These are phyloP conservation scores for Dicentrarchus labrax DNA, from an alignment of 2,113 vertebrate species.

Conservation along the genomic window DNA sequence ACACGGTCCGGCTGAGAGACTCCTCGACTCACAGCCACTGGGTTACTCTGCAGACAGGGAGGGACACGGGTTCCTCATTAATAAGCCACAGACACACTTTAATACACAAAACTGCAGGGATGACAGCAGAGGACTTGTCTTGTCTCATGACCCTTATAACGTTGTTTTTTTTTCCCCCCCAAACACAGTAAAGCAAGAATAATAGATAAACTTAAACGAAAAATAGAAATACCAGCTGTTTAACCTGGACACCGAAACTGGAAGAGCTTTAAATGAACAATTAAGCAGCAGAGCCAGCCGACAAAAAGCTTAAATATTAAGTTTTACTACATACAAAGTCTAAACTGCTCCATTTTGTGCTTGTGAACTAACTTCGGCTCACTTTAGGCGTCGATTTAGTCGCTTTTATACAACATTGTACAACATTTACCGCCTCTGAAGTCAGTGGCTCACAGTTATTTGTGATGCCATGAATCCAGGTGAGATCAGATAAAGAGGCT, in stretches of 20 bases:
- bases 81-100: not conserved
- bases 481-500: slow-evolving; percentile 49
- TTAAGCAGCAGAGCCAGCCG: not conserved
- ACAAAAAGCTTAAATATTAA: not conserved
- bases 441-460: not conserved
- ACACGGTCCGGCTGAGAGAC: slow-evolving; percentile 62
- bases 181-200: too few relatives aligned
- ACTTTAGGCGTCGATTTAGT: not conserved
- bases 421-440: not conserved
- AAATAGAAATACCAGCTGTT: not conserved
- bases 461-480: slow-evolving; percentile 16
- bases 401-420: not conserved
- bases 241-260: not conserved
- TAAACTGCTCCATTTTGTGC: not conserved
- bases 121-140: not conserved
- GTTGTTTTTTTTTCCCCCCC: too few relatives aligned
- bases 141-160: not conserved
- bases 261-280: not conserved
- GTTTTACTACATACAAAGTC: not conserved
- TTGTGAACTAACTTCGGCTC: not conserved
- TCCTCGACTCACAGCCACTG: slow-evolving; percentile 63
- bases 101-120: not conserved
- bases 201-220: too few relatives aligned
- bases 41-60: slow-evolving; percentile 56
- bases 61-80: not conserved